Percentiles rank a stretch among this genome's conserved stretches.
Conservation (phyloP, 2,113 vertebrate species). For the Notechis scutatus region DNA sequence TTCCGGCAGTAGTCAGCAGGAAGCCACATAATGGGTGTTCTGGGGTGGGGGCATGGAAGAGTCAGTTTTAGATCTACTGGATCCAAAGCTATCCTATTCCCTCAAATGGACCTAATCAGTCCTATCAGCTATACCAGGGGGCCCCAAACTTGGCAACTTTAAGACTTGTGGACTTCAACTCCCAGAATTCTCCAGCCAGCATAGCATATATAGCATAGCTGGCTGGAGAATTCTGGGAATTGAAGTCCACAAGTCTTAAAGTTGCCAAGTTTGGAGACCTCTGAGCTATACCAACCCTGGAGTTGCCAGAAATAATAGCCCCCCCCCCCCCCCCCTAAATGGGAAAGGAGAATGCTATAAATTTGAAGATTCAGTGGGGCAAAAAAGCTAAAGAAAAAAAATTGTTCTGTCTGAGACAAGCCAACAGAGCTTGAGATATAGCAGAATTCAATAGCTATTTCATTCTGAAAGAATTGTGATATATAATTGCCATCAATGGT, state of each 20-base stretch:
- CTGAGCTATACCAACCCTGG: background rate
- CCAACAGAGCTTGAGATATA: background rate
- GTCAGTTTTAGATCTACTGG: background rate
- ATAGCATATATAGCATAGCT: no score
- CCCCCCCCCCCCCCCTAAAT: background rate
- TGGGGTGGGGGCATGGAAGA: background rate
- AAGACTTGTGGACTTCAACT: no score
- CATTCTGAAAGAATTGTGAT: background rate
- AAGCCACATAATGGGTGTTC: background rate
- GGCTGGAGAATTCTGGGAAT: no score
- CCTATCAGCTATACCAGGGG: background rate
- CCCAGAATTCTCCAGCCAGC: no score
- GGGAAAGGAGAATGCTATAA: background rate
- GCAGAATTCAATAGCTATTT: background rate
- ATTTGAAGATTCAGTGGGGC: background rate
- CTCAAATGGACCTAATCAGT: background rate
- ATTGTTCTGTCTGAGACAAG: background rate
- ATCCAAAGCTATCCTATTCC: background rate
- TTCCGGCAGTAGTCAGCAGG: background rate
- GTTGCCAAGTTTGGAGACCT: no score
- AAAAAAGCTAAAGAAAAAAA: background rate
- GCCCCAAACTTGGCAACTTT: no score
- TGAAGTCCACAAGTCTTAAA: no score
- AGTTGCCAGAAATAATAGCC: background rate
- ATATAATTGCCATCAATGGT: background rate